These are phyloP conservation scores for Spondyliosoma cantharus DNA, from an alignment of 2,797 vertebrate species.

Conservation along the genomic window DNA sequence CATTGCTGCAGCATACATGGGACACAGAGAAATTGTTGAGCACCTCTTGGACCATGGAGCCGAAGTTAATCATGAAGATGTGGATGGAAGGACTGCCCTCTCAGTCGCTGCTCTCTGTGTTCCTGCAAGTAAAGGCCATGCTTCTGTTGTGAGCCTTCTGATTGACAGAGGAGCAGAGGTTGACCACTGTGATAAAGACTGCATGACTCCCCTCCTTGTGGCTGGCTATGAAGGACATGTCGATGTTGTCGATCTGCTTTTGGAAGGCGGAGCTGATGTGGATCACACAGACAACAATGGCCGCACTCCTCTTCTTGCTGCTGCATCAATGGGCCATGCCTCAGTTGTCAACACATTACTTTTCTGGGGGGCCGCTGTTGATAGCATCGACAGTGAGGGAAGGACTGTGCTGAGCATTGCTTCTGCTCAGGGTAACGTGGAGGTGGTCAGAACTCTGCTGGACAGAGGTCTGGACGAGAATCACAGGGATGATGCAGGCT, in stretches of 20 bases:
- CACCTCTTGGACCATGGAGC: constrained; percentile 96
- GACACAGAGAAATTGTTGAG: constrained; percentile 96
- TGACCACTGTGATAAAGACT: constrained; percentile 98
- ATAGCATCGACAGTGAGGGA: constrained; percentile 98
- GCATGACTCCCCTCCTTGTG: constrained; percentile 97
- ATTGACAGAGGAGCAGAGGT: constrained; percentile 96
- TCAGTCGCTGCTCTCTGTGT: constrained; percentile 97
- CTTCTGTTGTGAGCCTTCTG: constrained; percentile 94
- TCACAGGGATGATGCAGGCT: constrained; percentile 96
- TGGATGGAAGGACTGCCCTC: constrained; percentile 95
- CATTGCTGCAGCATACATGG: constrained; percentile 98
- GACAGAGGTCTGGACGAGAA: constrained; percentile 99
- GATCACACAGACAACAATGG: constrained; percentile 98
- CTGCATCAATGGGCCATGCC: constrained; percentile 98
- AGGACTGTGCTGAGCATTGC: constrained; percentile 98
- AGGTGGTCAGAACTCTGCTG: constrained; percentile 97
- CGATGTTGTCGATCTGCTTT: constrained; percentile 95
- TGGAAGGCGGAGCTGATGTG: constrained; percentile 97
- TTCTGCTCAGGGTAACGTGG: constrained; percentile 98
- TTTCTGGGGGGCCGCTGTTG: constrained; percentile 98
- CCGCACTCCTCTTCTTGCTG: constrained; percentile 95
- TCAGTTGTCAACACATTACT: constrained; percentile 95
- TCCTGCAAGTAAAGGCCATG: constrained; percentile 96
- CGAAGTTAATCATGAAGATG: constrained; percentile 96
- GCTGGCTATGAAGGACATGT: constrained; percentile 98